Percentiles rank a stretch among this genome's conserved stretches.
These are phyloP conservation scores for Pelagia noctiluca DNA, from an alignment of 30 jellyfish, hydroid and myxozoan genomes.

Conservation along the genomic window DNA sequence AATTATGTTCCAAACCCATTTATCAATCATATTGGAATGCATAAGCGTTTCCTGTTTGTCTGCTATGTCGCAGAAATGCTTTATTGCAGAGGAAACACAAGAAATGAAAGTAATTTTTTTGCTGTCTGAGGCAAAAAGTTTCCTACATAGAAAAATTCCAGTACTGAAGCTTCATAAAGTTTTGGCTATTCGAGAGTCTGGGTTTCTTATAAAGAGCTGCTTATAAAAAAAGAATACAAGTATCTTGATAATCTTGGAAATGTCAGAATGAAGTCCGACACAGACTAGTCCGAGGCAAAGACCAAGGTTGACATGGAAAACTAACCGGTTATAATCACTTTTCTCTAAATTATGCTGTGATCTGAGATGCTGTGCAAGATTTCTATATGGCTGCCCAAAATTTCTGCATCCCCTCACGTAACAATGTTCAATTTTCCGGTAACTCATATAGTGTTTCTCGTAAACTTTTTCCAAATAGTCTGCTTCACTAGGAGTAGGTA, in stretches of 20 bases:
- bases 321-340: background rate
- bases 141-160: no score
- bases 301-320: background rate
- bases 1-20: no score
- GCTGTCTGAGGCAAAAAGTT: no score
- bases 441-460: background rate
- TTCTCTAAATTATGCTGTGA: background rate
- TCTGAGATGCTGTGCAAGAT: constrained; percentile 1
- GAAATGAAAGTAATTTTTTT: no score
- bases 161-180: no score
- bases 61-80: no score
- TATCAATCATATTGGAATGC: no score
- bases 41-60: no score
- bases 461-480: background rate
- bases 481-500: background rate
- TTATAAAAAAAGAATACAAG: no score
- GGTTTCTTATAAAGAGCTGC: no score
- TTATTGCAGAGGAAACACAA: no score
- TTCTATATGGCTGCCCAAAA: constrained; percentile 6
- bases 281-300: background rate
- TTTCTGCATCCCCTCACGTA: background rate
- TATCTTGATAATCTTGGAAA: background rate
- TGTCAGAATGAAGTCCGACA: background rate
- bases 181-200: no score
- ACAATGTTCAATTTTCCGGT: background rate